Base-by-base conservation (phyloP, 2,113 vertebrate species). In the Triplophysa rosa region DNA sequence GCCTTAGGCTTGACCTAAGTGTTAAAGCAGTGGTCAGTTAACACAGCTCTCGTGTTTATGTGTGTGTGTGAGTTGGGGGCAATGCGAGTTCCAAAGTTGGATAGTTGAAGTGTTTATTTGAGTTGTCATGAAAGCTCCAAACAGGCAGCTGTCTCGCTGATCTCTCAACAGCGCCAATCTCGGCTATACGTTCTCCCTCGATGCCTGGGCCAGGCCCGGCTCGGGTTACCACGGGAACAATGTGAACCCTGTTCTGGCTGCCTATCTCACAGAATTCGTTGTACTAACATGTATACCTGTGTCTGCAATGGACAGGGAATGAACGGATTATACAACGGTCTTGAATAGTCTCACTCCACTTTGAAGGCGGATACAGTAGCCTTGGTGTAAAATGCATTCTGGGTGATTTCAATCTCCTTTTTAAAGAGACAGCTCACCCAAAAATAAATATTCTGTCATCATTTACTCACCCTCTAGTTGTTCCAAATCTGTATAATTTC, bases 71-170 rank as follows among this genome's bases (percentile, higher is more conserved):
- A 70, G 47, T 37, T 33, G 70, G 33, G 49, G 13, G 68, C 58
- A 72, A 79, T 73, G 59, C 59, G 73, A 69, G 56, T 40, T 26
- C 78, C 78, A 68, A 81, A 76, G 73, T 64, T 63, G 69, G 81
- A 64, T 61, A 68, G 72, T 67, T 77, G 64, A 77, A 68, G 80
- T 83, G 71, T 83, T 83, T 85, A 83, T 83, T 76, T 75, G 84
- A 81, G 74, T 77, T 45, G 66, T n/a, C 75, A 7, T 69, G 79
- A 85, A 75, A 83, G 84, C 79, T 77, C 52, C 70, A 78, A 70
- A 79, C 77, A 54, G 61, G 76, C 84, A 85, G 81, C 84, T 85
- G 84, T 79, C 81, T 79, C 37, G 56, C 69, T 74, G 78, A 69
- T 80, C 78, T 81, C 77, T 83, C 84, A 81, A 67, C 81, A 75